A percentile compares a stretch with the other conserved stretches of the same genome.
Evolutionary conservation across 2,797 vertebrate species (phyloP).

Genomic region (Poecilia gillii): DNA sequence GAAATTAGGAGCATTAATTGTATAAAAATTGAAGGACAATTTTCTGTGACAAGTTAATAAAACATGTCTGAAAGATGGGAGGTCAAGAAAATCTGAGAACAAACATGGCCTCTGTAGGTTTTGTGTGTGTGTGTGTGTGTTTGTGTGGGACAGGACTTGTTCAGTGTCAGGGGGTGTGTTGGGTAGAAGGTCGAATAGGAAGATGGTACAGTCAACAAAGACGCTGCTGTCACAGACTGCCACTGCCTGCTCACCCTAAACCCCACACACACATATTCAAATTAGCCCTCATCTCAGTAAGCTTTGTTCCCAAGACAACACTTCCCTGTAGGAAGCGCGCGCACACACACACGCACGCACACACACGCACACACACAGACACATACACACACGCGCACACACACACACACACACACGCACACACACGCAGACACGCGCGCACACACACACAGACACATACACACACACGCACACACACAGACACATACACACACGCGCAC

Average conservation of each 20-base stretch:
- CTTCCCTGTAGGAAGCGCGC: background rate
- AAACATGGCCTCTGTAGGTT: background rate
- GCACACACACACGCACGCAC: background rate
- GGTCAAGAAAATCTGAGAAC: background rate
- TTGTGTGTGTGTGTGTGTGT: conserved; percentile 19
- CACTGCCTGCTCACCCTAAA: conserved; percentile 25
- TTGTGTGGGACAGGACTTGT: conserved; percentile 2
- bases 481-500: too few relatives aligned
- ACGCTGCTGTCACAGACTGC: conserved; percentile 54
- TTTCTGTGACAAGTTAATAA: background rate
- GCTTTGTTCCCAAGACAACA: background rate
- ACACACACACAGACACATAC: background rate
- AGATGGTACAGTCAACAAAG: conserved; percentile 59
- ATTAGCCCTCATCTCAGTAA: background rate
- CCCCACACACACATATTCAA: background rate
- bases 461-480: background rate
- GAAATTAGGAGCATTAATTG: background rate
- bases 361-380: too few relatives aligned
- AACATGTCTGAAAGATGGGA: background rate
- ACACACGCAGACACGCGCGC: too few relatives aligned
- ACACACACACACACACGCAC: background rate
- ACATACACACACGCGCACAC: too few relatives aligned
- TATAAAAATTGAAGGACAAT: background rate
- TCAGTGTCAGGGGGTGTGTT: conserved; percentile 3
- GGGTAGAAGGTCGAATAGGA: conserved; percentile 35